phyloP scores from a whole-genome alignment of 2,797 vertebrate species.

The Alauda arvensis region DNA sequence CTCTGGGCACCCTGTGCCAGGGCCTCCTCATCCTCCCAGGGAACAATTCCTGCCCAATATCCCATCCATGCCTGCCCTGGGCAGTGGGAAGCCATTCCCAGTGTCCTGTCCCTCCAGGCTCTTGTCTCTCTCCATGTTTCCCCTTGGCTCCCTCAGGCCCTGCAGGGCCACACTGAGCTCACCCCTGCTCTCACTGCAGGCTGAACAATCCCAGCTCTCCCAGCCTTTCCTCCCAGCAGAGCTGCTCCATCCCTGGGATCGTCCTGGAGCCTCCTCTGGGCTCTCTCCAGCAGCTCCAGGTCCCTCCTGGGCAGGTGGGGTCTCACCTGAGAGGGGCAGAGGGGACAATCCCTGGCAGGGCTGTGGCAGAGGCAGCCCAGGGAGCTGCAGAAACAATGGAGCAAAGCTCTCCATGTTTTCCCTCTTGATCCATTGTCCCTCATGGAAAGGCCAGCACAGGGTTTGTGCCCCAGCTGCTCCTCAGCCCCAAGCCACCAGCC shows the following conservation, averaged over 20 bases:
- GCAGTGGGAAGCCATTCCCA: background rate
- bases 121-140: background rate
- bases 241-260: background rate
- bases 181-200: background rate
- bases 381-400: no score
- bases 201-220: background rate
- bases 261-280: background rate
- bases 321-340: background rate
- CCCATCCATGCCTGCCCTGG: background rate
- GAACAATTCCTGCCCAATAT: background rate
- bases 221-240: background rate
- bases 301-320: background rate
- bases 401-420: background rate
- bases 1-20: background rate
- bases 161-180: rapidly evolving
- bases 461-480: background rate
- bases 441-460: no score
- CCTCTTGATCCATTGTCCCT: background rate
- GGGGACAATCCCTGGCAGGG: background rate
- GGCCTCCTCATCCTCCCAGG: rapidly evolving
- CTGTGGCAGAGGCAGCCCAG: background rate
- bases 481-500: background rate
- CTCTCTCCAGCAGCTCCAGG: background rate
- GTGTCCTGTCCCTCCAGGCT: background rate
- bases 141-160: background rate